Conservation (phyloP, 2,113 vertebrate species). For the Rattus rattus region DNA sequence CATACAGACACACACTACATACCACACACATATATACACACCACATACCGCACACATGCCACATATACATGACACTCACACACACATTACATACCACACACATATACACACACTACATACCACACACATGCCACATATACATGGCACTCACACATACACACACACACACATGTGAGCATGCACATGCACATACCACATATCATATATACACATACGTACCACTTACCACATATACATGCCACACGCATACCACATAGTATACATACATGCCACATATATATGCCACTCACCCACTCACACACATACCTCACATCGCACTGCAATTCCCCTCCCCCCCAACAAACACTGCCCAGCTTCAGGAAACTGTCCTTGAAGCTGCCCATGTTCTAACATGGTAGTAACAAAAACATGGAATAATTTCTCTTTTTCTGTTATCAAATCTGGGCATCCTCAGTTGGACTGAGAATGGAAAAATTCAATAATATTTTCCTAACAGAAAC, state of each 20-base stretch:
- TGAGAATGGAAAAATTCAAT: constrained; percentile 37
- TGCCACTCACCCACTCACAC: neutral
- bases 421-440: constrained; percentile 52
- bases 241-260: neutral
- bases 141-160: too few relatives aligned
- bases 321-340: too few relatives aligned
- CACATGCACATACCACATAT: too few relatives aligned
- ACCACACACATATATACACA: too few relatives aligned
- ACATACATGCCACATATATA: neutral
- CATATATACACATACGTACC: too few relatives aligned
- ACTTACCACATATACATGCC: neutral
- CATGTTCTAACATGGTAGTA: neutral
- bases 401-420: constrained; percentile 59
- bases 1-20: too few relatives aligned
- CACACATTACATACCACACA: neutral
- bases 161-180: too few relatives aligned
- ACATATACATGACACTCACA: too few relatives aligned
- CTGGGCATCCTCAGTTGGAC: constrained; percentile 6
- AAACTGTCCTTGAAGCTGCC: neutral
- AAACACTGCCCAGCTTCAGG: neutral
- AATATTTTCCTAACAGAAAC: constrained; percentile 74
- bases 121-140: too few relatives aligned
- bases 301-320: too few relatives aligned
- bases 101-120: neutral
- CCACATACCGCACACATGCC: too few relatives aligned